Conservation (phyloP, 1,140 invertebrate genomes). For the Heliconius melpomene region DNA sequence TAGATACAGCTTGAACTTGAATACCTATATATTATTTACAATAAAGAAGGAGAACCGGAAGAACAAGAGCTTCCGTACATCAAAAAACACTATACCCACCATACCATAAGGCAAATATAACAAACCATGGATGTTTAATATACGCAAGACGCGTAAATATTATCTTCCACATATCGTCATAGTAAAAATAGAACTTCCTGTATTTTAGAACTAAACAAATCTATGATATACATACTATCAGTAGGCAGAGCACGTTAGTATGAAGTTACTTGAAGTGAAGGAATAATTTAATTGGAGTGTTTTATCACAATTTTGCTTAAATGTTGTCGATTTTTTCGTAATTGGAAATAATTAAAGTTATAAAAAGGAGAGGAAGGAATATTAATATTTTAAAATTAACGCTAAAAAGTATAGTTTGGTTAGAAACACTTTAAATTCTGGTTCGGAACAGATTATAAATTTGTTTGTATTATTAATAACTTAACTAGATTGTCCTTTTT, state of each 20-base stretch:
- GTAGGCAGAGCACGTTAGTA: not conserved
- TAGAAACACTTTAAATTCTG: too few relatives aligned
- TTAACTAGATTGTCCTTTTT: too few relatives aligned
- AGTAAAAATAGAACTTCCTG: slow-evolving; percentile 21
- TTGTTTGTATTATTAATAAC: too few relatives aligned
- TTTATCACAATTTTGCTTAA: too few relatives aligned
- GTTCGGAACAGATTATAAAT: too few relatives aligned
- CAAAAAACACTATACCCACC: not conserved
- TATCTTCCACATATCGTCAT: slow-evolving; percentile 15
- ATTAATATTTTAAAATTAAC: too few relatives aligned
- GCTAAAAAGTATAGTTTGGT: not conserved
- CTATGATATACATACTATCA: not conserved
- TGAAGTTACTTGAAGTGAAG: not conserved
- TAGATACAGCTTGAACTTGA: too few relatives aligned
- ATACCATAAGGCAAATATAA: slow-evolving; percentile 14
- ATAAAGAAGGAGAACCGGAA: not conserved
- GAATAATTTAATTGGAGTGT: not conserved
- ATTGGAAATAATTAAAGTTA: too few relatives aligned
- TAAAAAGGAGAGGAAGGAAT: too few relatives aligned
- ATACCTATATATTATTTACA: too few relatives aligned
- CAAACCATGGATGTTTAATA: slow-evolving; percentile 15
- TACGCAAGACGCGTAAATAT: slow-evolving; percentile 22
- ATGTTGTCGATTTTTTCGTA: too few relatives aligned
- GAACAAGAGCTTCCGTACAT: not conserved
- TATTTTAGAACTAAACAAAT: slow-evolving; percentile 15